These are phyloP conservation scores for Eupsilia transversa DNA, from an alignment of 2,888 invertebrate genomes.

Conservation along the genomic window DNA sequence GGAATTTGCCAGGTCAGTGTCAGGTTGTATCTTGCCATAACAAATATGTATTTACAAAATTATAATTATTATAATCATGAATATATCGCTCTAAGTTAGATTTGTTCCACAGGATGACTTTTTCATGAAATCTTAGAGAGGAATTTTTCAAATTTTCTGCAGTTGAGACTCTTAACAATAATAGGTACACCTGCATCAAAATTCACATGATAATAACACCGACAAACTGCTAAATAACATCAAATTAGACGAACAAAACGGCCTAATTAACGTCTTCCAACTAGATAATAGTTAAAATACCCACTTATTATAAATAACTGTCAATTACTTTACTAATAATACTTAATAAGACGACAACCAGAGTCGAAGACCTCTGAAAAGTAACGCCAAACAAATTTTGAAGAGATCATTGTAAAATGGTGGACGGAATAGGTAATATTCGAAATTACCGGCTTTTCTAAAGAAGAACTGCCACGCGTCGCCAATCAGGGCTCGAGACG, in stretches of 20 bases:
- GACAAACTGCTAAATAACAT: conserved; percentile 41
- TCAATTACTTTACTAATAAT: conserved; percentile 60
- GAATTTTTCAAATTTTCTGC: too few relatives aligned
- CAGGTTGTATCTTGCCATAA: too few relatives aligned
- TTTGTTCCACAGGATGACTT: too few relatives aligned
- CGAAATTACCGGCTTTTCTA: conserved; percentile 65
- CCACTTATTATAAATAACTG: conserved; percentile 65
- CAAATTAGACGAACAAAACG: conserved; percentile 58
- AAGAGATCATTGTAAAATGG: conserved; percentile 17
- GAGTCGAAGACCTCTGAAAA: background rate
- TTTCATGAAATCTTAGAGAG: too few relatives aligned
- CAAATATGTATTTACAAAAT: too few relatives aligned
- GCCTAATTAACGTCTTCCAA: conserved; percentile 52
- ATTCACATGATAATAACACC: background rate
- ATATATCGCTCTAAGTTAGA: too few relatives aligned
- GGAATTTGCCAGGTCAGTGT: too few relatives aligned
- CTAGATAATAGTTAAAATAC: conserved; percentile 62
- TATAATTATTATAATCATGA: too few relatives aligned
- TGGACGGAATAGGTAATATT: conserved; percentile 25
- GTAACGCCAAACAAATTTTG: rapidly evolving
- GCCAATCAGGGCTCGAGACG: conserved; percentile 73
- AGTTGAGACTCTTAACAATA: too few relatives aligned
- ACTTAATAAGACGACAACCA: conserved; percentile 49
- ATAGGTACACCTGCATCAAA: background rate
- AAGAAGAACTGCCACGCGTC: conserved; percentile 69